phyloP scores from a whole-genome alignment of 2,113 vertebrate genomes.

The Scomber japonicus region DNA sequence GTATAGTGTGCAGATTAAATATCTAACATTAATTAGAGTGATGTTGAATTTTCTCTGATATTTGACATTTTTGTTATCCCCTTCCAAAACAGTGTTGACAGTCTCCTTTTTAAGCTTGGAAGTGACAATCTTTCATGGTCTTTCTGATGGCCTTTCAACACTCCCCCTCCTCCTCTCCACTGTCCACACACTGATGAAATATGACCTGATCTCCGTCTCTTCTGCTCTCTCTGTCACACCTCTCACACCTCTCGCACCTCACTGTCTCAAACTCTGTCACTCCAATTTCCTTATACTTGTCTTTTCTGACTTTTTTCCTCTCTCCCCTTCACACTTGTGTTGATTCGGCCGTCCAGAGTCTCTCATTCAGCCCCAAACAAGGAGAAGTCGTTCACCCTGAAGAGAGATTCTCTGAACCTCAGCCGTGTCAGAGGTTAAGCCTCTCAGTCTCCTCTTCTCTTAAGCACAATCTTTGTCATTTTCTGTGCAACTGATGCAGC shows the following conservation, averaged over 20 bases:
- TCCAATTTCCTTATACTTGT: constrained; percentile 48
- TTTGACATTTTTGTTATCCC: background rate
- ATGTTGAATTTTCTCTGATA: background rate
- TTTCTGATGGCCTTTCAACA: constrained; percentile 31
- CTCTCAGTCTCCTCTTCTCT: constrained; percentile 31
- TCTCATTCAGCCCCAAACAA: constrained; percentile 41
- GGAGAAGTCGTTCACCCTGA: constrained; percentile 29
- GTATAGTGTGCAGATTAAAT: background rate
- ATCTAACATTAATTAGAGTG: too few species aligned
- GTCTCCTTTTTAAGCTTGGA: constrained; percentile 20
- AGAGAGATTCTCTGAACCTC: constrained; percentile 27
- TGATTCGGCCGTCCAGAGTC: background rate
- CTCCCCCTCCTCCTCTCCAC: constrained; percentile 1
- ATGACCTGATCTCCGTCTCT: constrained; percentile 50
- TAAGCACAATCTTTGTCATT: constrained; percentile 55
- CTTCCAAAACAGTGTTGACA: constrained; percentile 49
- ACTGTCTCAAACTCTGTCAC: constrained; percentile 20
- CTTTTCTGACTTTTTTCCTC: constrained; percentile 12
- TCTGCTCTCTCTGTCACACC: constrained; percentile 35
- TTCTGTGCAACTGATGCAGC: constrained; percentile 22
- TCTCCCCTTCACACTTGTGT: background rate
- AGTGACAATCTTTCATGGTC: constrained; percentile 11
- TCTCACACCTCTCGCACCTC: constrained; percentile 42
- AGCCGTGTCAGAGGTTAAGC: constrained; percentile 56
- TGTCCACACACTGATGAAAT: constrained; percentile 58